A percentile compares a stretch with the other conserved stretches of the same genome.
These are phyloP conservation scores for Hydropsyche betteni DNA, from an alignment of 2,888 invertebrate species.

Conservation along the genomic window DNA sequence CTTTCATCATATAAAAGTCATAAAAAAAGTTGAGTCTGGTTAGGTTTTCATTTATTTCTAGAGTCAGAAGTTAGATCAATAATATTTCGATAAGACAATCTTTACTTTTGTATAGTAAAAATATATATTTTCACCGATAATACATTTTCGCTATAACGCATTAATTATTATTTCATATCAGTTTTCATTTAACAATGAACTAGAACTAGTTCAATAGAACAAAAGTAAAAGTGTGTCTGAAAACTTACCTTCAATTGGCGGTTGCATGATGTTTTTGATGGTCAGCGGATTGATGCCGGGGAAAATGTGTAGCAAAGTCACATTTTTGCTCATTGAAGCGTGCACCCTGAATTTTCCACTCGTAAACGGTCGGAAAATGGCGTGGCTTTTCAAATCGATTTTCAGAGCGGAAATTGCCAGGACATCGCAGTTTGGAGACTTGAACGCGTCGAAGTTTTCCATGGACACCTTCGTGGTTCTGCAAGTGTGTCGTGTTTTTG, in stretches of 20 bases:
- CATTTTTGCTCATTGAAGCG: conserved; percentile 80
- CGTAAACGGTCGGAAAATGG: conserved; percentile 61
- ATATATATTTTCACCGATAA: too few species aligned
- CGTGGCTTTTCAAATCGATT: conserved; percentile 70
- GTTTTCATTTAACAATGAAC: too few species aligned
- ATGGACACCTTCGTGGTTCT: conserved; percentile 81
- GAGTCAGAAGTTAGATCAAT: too few species aligned
- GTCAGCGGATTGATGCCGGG: conserved; percentile 84
- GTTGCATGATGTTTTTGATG: conserved; percentile 74
- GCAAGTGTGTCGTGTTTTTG: conserved; percentile 38
- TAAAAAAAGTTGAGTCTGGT: not conserved
- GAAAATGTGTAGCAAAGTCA: conserved; percentile 86
- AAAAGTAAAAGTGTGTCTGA: not conserved
- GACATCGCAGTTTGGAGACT: conserved; percentile 86
- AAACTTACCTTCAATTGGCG: conserved; percentile 71
- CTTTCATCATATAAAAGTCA: not conserved
- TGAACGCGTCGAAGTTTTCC: conserved; percentile 79
- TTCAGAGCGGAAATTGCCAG: conserved; percentile 85
- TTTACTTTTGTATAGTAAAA: too few species aligned
- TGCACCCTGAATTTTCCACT: conserved; percentile 56
- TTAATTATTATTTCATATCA: too few species aligned
- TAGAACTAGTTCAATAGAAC: too few species aligned
- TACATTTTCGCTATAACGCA: not conserved
- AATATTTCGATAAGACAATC: too few species aligned
- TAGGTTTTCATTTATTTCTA: not conserved